Percentiles rank a stretch among this genome's conserved stretches.
These are phyloP conservation scores for Heliothis virescens DNA, from an alignment of 1,140 invertebrate species.

Conservation along the genomic window DNA sequence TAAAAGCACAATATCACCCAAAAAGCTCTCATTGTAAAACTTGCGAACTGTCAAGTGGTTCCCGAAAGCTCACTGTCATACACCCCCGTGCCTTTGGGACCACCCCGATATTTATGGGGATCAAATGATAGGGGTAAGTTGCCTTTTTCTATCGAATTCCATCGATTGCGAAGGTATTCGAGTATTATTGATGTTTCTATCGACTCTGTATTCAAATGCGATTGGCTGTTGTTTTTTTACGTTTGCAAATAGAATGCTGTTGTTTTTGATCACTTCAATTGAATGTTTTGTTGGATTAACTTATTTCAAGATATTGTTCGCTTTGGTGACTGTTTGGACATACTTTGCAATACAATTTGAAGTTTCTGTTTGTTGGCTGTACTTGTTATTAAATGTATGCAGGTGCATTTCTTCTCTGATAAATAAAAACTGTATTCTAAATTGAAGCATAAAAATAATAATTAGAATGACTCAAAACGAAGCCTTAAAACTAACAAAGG, in stretches of 20 bases:
- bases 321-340: no score
- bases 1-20: not conserved
- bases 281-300: not conserved
- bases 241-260: not conserved
- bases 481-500: no score
- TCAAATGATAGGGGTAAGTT: slow-evolving; percentile 49
- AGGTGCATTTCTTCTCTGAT: no score
- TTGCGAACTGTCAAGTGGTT: slow-evolving; percentile 7
- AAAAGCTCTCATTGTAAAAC: not conserved
- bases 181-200: slow-evolving; percentile 5
- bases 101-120: slow-evolving; percentile 52
- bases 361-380: no score
- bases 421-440: no score
- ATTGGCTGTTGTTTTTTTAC: slow-evolving; percentile 12
- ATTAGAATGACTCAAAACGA: no score
- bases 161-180: not conserved
- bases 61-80: slow-evolving; percentile 30
- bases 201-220: slow-evolving; percentile 14
- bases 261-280: not conserved
- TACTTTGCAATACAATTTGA: no score
- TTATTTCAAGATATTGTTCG: not conserved
- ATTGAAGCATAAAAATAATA: no score
- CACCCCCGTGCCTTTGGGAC: slow-evolving; percentile 48
- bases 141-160: slow-evolving; percentile 32
- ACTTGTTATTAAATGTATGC: no score